Evolutionary conservation across 2,797 vertebrate species (phyloP).

Genomic region (Monodelphis domestica): DNA sequence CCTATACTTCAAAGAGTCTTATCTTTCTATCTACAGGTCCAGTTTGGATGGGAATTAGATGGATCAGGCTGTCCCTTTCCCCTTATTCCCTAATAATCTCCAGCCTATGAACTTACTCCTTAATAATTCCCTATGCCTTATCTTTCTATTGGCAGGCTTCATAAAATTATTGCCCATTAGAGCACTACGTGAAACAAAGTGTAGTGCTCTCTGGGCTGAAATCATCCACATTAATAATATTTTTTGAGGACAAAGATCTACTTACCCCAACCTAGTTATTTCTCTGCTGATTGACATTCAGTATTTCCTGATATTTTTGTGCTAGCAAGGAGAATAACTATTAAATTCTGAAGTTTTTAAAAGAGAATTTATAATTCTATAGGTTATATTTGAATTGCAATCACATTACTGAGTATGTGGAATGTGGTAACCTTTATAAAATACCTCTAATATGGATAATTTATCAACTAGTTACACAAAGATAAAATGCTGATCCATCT

Average conservation of each 20-base stretch:
- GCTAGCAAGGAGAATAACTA: not conserved
- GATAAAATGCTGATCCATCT: not conserved
- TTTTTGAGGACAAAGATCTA: not conserved
- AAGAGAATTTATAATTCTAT: not conserved
- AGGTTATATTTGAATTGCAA: not conserved
- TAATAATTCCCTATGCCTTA: not conserved
- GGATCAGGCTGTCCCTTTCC: not conserved
- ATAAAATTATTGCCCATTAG: not conserved
- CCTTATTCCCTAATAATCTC: not conserved
- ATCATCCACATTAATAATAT: not conserved
- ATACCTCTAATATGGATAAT: not conserved
- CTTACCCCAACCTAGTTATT: not conserved
- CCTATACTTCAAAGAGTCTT: not conserved
- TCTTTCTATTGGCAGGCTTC: not conserved
- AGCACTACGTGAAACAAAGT: not conserved
- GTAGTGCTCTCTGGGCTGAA: not conserved
- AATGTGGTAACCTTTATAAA: not conserved
- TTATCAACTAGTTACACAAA: not conserved
- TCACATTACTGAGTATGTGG: not conserved
- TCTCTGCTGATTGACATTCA: not conserved
- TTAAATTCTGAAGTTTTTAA: not conserved
- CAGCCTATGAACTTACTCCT: not conserved
- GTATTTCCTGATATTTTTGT: not conserved
- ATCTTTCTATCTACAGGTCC: not conserved
- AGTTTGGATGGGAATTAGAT: not conserved